Conservation (phyloP, 37 sponge, comb jelly and placozoan genomes). For the Halichondria panicea region DNA sequence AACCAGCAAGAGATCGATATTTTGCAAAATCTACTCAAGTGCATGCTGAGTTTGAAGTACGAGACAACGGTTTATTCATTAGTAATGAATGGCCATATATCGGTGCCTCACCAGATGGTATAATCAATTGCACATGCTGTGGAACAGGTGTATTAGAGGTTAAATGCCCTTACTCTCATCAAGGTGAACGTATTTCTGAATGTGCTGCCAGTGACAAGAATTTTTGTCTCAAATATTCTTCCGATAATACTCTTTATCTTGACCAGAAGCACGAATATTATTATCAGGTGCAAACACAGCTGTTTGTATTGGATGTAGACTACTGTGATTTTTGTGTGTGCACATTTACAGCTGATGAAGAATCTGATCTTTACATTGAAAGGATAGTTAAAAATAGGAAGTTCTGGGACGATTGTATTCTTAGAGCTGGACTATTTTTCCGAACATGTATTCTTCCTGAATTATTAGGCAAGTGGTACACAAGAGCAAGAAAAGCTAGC, state of each 20-base stretch:
- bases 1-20: constrained; percentile 30
- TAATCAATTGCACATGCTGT: constrained; percentile 58
- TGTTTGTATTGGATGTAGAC: constrained; percentile 4
- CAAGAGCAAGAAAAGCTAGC: too few relatives aligned
- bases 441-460: constrained; percentile 32
- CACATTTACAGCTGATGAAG: too few relatives aligned
- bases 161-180: constrained; percentile 55
- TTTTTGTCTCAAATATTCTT: constrained; percentile 25
- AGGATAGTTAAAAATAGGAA: constrained; percentile 11
- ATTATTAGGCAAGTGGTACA: constrained; percentile 52
- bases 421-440: constrained; percentile 16
- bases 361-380: constrained; percentile 33
- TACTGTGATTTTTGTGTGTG: constrained; percentile 61
- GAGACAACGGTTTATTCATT: constrained; percentile 35
- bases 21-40: background rate
- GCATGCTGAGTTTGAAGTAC: constrained; percentile 6
- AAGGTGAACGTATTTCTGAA: constrained; percentile 23
- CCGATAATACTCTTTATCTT: constrained; percentile 2
- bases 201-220: constrained; percentile 7
- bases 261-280: constrained; percentile 23
- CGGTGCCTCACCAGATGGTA: constrained; percentile 71
- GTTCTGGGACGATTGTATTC: constrained; percentile 14
- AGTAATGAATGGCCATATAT: constrained; percentile 46
- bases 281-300: constrained; percentile 52
- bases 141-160: constrained; percentile 58